Percentiles rank a stretch among this genome's conserved stretches.
phyloP scores from a whole-genome alignment of 2,888 invertebrate genomes.

The Rhagium mordax region DNA sequence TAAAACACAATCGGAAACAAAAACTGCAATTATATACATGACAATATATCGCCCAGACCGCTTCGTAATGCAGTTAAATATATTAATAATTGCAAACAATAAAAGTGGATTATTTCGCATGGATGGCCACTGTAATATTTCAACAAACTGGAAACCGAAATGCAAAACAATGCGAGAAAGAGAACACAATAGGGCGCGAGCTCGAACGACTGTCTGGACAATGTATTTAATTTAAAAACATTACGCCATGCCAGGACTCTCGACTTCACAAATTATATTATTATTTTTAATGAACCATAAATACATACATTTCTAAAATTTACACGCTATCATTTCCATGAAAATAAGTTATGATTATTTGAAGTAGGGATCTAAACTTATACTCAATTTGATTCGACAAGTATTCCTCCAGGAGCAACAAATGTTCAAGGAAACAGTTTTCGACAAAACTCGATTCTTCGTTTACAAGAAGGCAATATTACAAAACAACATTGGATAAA shows the following conservation, averaged over 20 bases:
- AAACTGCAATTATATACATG: conserved; percentile 67
- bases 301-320: conserved; percentile 29
- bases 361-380: too few species aligned
- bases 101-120: conserved; percentile 69
- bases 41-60: conserved; percentile 65
- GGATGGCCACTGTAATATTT: conserved; percentile 63
- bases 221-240: conserved; percentile 55
- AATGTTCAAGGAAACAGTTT: too few species aligned
- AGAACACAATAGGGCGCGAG: conserved; percentile 32
- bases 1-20: conserved; percentile 67
- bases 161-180: conserved; percentile 53
- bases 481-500: too few species aligned
- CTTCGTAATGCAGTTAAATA: conserved; percentile 68
- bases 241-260: conserved; percentile 41
- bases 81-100: conserved; percentile 70
- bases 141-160: conserved; percentile 56
- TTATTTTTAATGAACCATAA: conserved; percentile 44
- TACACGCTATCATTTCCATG: background rate
- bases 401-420: too few species aligned
- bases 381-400: too few species aligned
- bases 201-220: conserved; percentile 47
- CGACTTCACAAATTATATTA: conserved; percentile 44
- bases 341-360: too few species aligned
- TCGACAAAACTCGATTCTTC: too few species aligned
- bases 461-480: too few species aligned